Evolutionary conservation across 2,113 vertebrate species (phyloP).

Genomic region (Colius striatus): DNA sequence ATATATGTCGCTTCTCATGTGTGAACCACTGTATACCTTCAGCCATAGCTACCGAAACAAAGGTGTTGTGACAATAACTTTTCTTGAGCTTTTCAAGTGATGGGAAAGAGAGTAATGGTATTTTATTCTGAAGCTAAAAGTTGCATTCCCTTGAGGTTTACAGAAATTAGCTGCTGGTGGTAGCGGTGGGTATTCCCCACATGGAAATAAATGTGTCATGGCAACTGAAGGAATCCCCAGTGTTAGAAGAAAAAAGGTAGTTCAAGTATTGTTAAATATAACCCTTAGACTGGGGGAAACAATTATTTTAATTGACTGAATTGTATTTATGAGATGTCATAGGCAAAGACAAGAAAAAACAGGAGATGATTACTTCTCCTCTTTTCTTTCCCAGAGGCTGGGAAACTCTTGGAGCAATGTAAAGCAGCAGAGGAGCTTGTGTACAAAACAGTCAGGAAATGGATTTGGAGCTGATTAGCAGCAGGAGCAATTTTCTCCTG

Average conservation of each 20-base stretch:
- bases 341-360: neutral
- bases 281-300: neutral
- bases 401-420: neutral
- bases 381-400: neutral
- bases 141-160: accelerated
- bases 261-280: neutral
- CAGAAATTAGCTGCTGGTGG: neutral
- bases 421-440: neutral
- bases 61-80: accelerated
- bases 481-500: neutral
- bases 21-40: neutral
- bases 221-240: neutral
- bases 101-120: neutral
- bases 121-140: neutral
- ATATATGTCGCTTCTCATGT: accelerated
- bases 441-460: neutral
- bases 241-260: neutral
- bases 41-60: neutral
- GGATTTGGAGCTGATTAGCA: neutral
- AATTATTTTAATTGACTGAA: neutral
- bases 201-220: neutral
- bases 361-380: neutral
- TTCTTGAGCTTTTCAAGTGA: neutral
- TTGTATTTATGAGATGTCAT: neutral
- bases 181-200: neutral